Conservation (phyloP, 64 coral and sea anemone species). For the Montipora foliosa region DNA sequence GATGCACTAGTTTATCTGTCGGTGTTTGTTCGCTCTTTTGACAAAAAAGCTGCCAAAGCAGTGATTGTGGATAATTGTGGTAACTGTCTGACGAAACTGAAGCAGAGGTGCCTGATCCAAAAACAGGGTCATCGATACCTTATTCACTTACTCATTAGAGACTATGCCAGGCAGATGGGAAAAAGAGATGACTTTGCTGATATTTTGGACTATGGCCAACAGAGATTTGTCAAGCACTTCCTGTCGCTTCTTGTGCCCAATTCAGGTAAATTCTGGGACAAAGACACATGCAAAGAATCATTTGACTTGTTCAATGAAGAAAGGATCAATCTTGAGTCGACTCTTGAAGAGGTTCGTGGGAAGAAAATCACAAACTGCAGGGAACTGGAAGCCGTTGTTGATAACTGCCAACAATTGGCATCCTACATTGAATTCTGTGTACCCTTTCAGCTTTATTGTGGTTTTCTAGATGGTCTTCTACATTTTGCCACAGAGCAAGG, state of each 20-base stretch:
- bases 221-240: conserved; percentile 48
- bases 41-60: conserved; percentile 21
- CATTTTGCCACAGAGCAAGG: not conserved
- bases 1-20: conserved; percentile 45
- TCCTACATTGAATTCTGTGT: conserved; percentile 47
- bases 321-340: conserved; percentile 50
- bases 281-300: conserved; percentile 42
- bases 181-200: not conserved
- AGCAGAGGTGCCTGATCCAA: conserved; percentile 37
- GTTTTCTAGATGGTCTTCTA: conserved; percentile 20
- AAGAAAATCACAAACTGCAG: conserved; percentile 1
- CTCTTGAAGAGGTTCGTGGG: not conserved
- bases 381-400: not conserved
- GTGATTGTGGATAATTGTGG: conserved; percentile 21
- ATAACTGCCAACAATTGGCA: not conserved
- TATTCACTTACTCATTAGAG: conserved; percentile 62
- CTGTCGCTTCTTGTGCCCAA: conserved; percentile 19
- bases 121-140: conserved; percentile 13
- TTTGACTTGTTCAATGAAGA: conserved; percentile 53
- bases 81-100: conserved; percentile 25
- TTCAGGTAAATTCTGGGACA: conserved; percentile 1
- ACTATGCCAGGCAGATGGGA: conserved; percentile 41
- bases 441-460: conserved; percentile 17
- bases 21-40: conserved; percentile 51
- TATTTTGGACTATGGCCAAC: conserved; percentile 1